phyloP scores from a whole-genome alignment of 2,797 vertebrate genomes.

The Morelia viridis region DNA sequence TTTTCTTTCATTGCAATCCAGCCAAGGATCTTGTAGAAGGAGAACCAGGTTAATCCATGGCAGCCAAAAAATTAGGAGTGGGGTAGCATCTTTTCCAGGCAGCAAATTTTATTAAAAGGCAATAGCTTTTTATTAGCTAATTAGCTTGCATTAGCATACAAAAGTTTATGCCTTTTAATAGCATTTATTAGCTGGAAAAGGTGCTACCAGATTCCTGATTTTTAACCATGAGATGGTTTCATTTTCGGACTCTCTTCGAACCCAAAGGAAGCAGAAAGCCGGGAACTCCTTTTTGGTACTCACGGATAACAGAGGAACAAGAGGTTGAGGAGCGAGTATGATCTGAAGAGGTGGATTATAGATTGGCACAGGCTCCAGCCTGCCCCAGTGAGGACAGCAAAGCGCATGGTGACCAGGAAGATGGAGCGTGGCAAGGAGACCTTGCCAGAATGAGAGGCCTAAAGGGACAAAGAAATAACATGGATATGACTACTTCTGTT shows the following conservation, averaged over 20 bases:
- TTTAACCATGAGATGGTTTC: neutral
- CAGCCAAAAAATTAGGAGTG: too few relatives aligned
- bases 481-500: rapidly evolving
- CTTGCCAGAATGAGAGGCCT: slow-evolving; percentile 95
- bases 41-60: too few relatives aligned
- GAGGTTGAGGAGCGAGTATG: slow-evolving; percentile 93
- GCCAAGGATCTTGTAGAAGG: neutral
- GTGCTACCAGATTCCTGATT: neutral
- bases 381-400: slow-evolving; percentile 91
- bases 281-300: slow-evolving; percentile 68
- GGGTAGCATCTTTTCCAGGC: too few relatives aligned
- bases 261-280: neutral
- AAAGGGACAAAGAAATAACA: slow-evolving; percentile 23
- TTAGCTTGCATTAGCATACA: neutral
- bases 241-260: neutral
- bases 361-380: slow-evolving; percentile 95
- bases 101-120: too few relatives aligned
- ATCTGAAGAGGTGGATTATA: slow-evolving; percentile 94
- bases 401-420: slow-evolving; percentile 91
- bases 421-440: slow-evolving; percentile 92
- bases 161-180: neutral
- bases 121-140: neutral
- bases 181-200: neutral
- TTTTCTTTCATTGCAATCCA: neutral
- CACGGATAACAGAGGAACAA: slow-evolving; percentile 99